phyloP scores from a whole-genome alignment of 1,140 invertebrate species.

The Chionoecetes opilio region DNA sequence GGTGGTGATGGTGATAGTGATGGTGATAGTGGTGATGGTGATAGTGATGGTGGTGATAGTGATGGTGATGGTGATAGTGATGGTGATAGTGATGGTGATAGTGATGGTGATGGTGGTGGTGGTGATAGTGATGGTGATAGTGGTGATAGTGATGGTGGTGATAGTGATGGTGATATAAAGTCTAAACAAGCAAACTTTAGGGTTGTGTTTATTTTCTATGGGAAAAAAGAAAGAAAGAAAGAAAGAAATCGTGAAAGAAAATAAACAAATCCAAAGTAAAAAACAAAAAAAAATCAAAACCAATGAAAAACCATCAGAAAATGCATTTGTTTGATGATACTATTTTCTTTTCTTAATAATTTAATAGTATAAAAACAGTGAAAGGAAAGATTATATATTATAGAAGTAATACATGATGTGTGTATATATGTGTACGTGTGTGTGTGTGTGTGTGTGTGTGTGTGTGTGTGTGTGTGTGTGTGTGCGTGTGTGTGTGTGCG shows the following conservation, averaged over 20 bases:
- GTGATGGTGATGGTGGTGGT: background rate
- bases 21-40: background rate
- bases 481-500: too few relatives aligned
- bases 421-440: background rate
- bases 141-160: too few relatives aligned
- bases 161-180: background rate
- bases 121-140: background rate
- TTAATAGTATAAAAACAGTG: too few relatives aligned
- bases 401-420: background rate
- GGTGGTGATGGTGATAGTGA: background rate
- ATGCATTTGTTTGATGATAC: too few relatives aligned
- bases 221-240: background rate
- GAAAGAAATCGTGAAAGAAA: too few relatives aligned
- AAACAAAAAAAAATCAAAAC: too few relatives aligned
- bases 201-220: too few relatives aligned
- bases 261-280: too few relatives aligned
- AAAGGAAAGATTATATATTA: too few relatives aligned
- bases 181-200: too few relatives aligned
- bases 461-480: slow-evolving; percentile 21
- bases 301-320: too few relatives aligned
- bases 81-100: background rate
- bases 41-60: background rate
- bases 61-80: background rate
- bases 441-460: slow-evolving; percentile 27
- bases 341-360: too few relatives aligned